These are phyloP conservation scores for Halcyon senegalensis DNA, from an alignment of 2,113 vertebrate species.

Conservation along the genomic window DNA sequence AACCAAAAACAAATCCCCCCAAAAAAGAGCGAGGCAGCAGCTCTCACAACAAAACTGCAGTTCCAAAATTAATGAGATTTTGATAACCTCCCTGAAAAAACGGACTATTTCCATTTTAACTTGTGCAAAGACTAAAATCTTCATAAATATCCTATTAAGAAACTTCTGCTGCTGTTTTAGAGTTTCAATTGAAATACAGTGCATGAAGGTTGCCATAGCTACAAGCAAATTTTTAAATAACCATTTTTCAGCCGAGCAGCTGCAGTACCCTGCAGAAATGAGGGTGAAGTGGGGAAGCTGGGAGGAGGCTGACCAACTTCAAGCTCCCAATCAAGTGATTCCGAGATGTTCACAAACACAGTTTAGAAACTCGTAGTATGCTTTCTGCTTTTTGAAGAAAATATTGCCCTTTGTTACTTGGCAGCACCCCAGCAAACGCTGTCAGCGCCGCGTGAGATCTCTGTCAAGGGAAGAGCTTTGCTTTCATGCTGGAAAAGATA, in stretches of 20 bases:
- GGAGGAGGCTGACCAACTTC: background rate
- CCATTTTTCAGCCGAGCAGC: slow-evolving; percentile 56
- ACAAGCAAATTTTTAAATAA: slow-evolving; percentile 72
- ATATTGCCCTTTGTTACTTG: background rate
- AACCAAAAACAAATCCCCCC: background rate
- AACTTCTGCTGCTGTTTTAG: slow-evolving; percentile 63
- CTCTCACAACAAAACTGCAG: background rate
- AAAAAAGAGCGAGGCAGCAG: background rate
- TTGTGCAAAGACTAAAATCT: slow-evolving; percentile 40
- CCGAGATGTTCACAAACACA: background rate
- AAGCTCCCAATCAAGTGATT: background rate
- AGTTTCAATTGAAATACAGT: slow-evolving; percentile 62
- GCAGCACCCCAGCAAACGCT: background rate
- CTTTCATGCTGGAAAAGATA: slow-evolving; percentile 6
- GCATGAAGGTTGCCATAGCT: slow-evolving; percentile 72
- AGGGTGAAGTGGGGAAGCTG: slow-evolving; percentile 8
- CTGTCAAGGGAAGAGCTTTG: background rate
- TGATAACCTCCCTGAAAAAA: slow-evolving; percentile 27
- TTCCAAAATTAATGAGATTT: slow-evolving; percentile 43
- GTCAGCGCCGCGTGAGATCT: background rate
- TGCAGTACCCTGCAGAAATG: background rate
- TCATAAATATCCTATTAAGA: slow-evolving; percentile 61
- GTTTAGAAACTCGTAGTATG: background rate
- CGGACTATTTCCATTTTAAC: slow-evolving; percentile 42
- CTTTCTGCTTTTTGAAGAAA: slow-evolving; percentile 5